These are phyloP conservation scores for Timema cristinae DNA, from an alignment of 2,888 invertebrate genomes.

Conservation along the genomic window DNA sequence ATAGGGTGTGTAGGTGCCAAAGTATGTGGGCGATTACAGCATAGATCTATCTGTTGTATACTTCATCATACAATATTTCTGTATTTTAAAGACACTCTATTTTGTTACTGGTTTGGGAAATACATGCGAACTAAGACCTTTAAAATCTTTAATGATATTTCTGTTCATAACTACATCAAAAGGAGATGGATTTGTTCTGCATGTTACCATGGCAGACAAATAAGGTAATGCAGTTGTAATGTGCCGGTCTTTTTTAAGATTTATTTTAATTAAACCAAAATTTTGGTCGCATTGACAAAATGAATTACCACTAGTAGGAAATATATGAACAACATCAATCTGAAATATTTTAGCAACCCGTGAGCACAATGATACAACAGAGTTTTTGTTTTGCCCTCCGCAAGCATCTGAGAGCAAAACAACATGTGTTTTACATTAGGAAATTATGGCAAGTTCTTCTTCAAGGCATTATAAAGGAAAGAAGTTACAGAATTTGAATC, in stretches of 20 bases:
- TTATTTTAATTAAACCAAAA: neutral
- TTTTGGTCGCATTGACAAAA: neutral
- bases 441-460: neutral
- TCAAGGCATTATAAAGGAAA: neutral
- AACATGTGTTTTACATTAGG: constrained; percentile 6
- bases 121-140: no score
- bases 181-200: neutral
- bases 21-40: no score
- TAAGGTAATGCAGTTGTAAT: neutral
- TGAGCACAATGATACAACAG: no score
- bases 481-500: neutral
- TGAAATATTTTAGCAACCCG: no score
- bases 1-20: no score
- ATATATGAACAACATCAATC: no score
- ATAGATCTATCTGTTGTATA: no score
- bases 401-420: neutral
- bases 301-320: neutral
- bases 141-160: neutral
- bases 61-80: no score
- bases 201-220: neutral
- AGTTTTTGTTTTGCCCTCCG: neutral
- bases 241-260: neutral
- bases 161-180: neutral
- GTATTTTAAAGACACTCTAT: no score
- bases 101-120: no score